Conservation (phyloP, 1,140 invertebrate species). For the Gonatopus flavifemur region DNA sequence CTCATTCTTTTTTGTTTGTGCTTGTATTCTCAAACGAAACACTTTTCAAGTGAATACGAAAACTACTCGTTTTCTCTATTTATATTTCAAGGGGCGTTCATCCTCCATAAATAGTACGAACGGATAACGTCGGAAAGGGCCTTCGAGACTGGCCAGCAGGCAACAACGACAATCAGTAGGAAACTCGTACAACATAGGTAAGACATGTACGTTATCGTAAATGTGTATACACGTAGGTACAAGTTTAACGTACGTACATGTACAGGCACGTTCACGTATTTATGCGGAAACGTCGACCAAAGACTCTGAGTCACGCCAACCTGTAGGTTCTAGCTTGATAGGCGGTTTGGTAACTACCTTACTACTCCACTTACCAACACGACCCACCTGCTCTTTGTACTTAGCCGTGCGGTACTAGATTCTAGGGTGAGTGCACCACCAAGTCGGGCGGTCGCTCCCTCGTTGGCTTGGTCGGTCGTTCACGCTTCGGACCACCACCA, state of each 20-base stretch:
- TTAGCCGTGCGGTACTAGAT: slow-evolving; percentile 1
- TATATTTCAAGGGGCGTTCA: slow-evolving; percentile 28
- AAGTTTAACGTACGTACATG: too few species aligned
- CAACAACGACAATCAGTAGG: too few species aligned
- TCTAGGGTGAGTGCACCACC: too few species aligned
- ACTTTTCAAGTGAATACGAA: too few species aligned
- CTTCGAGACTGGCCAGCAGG: not conserved
- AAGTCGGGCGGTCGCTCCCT: too few species aligned
- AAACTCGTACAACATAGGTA: too few species aligned
- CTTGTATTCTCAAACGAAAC: too few species aligned
- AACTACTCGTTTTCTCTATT: slow-evolving; percentile 25
- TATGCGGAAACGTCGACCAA: slow-evolving; percentile 21
- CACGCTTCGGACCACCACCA: too few species aligned
- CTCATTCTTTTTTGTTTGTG: too few species aligned
- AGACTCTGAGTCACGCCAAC: slow-evolving; percentile 38
- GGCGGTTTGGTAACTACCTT: slow-evolving; percentile 26
- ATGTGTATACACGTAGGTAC: slow-evolving; percentile 1
- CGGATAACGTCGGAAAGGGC: slow-evolving; percentile 17
- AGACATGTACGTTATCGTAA: not conserved
- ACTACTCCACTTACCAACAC: slow-evolving; percentile 8
- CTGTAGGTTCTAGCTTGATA: slow-evolving; percentile 33
- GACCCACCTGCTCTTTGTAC: slow-evolving; percentile 2
- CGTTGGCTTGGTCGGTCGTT: too few species aligned
- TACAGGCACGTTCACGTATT: slow-evolving; percentile 14
- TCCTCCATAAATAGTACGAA: slow-evolving; percentile 29